Percentiles rank a stretch among this genome's conserved stretches.
These are phyloP conservation scores for Echinarachnius parma DNA, from an alignment of 53 echinoderm and acorn worm genomes.

Conservation along the genomic window DNA sequence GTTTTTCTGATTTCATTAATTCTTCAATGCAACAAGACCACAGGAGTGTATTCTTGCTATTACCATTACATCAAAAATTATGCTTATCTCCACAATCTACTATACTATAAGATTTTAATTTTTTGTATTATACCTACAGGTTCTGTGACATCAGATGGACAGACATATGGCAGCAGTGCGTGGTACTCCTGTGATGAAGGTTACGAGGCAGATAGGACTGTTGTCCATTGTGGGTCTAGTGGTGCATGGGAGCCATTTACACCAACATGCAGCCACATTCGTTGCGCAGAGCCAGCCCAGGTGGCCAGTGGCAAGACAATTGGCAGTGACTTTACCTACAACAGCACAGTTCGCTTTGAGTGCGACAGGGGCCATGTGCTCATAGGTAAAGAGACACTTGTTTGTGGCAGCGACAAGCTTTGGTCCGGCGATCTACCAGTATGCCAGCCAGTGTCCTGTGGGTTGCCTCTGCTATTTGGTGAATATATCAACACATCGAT, in stretches of 20 bases:
- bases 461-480: not conserved
- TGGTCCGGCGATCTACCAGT: slow-evolving; percentile 16
- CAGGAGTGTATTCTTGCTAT: too few relatives aligned
- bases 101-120: too few relatives aligned
- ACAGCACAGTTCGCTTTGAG: slow-evolving; percentile 4
- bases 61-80: too few relatives aligned
- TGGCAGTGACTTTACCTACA: slow-evolving; percentile 20
- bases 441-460: slow-evolving; percentile 25
- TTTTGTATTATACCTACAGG: too few relatives aligned
- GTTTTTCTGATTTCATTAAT: too few relatives aligned
- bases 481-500: not conserved
- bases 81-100: too few relatives aligned
- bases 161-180: slow-evolving; percentile 25
- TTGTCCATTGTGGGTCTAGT: slow-evolving; percentile 9
- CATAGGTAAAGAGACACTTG: not conserved
- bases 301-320: not conserved
- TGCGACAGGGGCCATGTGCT: slow-evolving; percentile 12
- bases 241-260: slow-evolving; percentile 23
- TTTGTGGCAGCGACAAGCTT: slow-evolving; percentile 8
- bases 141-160: not conserved
- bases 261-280: slow-evolving; percentile 20
- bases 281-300: slow-evolving; percentile 6
- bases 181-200: slow-evolving; percentile 8
- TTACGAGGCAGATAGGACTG: slow-evolving; percentile 17
- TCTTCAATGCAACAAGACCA: too few relatives aligned